Conservation (phyloP, 1,140 invertebrate species). For the Nylanderia fulva region DNA sequence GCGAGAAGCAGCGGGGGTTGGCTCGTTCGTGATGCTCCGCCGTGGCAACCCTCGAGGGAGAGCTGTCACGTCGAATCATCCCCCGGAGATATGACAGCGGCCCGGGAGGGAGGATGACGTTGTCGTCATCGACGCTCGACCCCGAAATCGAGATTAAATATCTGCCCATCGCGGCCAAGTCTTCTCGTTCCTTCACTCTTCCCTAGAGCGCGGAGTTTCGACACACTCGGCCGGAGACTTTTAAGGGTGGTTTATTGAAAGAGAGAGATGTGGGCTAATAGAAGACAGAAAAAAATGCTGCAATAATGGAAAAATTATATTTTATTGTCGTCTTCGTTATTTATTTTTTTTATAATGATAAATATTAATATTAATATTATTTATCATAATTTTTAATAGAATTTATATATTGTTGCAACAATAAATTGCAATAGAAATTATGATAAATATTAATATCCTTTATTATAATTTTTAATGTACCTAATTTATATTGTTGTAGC, state of each 20-base stretch:
- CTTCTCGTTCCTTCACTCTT: not conserved
- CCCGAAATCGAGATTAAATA: constrained; percentile 84
- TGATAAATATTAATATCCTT: too few relatives aligned
- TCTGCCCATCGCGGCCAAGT: constrained; percentile 58
- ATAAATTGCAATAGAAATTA: too few relatives aligned
- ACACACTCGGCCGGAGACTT: not conserved
- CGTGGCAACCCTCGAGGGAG: constrained; percentile 77
- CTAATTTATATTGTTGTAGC: too few relatives aligned
- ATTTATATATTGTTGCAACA: too few relatives aligned
- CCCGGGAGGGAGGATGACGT: constrained; percentile 72
- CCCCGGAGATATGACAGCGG: constrained; percentile 82
- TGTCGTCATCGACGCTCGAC: constrained; percentile 70
- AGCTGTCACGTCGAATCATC: constrained; percentile 84
- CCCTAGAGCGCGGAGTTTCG: not conserved
- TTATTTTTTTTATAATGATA: too few relatives aligned
- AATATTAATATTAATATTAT: too few relatives aligned
- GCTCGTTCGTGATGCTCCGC: constrained; percentile 59
- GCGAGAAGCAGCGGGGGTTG: constrained; percentile 32
- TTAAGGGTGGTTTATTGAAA: constrained; percentile 22
- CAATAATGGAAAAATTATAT: not conserved
- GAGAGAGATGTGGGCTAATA: not conserved
- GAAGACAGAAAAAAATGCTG: not conserved
- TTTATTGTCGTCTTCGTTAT: not conserved
- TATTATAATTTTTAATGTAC: too few relatives aligned
- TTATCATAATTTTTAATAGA: too few relatives aligned